Evolutionary conservation across 2,113 vertebrate genomes (phyloP).

Genomic region (Verasper variegatus): DNA sequence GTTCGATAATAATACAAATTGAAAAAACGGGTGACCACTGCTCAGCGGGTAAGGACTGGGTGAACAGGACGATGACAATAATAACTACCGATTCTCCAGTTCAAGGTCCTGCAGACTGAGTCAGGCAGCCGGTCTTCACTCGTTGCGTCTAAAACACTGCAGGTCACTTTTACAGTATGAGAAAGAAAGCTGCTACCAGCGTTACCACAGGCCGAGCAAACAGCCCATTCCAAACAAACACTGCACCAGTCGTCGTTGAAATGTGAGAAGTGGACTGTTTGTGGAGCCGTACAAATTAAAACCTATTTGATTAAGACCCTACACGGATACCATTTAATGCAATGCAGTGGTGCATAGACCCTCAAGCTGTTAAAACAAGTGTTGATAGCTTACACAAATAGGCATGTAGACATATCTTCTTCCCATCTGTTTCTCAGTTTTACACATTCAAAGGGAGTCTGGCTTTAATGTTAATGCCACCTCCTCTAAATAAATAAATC

Average conservation of each 20-base stretch:
- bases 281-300: constrained; percentile 27
- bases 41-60: no score
- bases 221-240: no score
- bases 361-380: constrained; percentile 24
- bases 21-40: no score
- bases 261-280: background rate
- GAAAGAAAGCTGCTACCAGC: no score
- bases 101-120: no score
- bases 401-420: constrained; percentile 20
- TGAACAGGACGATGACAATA: no score
- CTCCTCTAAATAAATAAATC: constrained; percentile 42
- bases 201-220: no score
- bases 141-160: background rate
- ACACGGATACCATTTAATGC: constrained; percentile 19
- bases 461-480: constrained; percentile 34
- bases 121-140: no score
- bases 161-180: no score
- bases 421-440: constrained; percentile 45
- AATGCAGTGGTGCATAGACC: constrained; percentile 14
- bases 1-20: no score
- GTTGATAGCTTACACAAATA: constrained; percentile 21
- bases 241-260: background rate
- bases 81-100: no score
- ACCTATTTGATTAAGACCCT: constrained; percentile 28
- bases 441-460: constrained; percentile 31